Base-by-base conservation (phyloP, 64 coral and sea anemone species). In the Pocillopora verrucosa region DNA sequence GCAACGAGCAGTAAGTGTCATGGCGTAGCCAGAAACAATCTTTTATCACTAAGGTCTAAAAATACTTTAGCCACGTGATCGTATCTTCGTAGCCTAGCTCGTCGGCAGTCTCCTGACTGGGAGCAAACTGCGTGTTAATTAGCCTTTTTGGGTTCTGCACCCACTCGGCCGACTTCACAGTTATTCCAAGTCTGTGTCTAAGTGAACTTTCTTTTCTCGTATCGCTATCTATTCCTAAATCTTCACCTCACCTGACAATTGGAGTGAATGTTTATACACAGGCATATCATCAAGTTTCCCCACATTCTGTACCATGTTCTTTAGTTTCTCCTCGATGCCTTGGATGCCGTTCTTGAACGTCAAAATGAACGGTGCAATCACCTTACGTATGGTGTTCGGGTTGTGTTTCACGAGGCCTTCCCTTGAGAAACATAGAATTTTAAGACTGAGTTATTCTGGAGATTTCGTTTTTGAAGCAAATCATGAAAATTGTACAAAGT, bases 231-330 rank as follows among this genome's bases (percentile, higher is more conserved):
- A 10, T 10, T 11, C 7, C 4, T 62, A 36, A 7, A 67, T 67
- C 30, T 1, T n/a, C 16, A 12, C 67, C 83, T 72, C 87, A 86
- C 90, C 90, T 51, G 61, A n/a, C 36, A 92, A 73, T 17, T 92
- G 82, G 15, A 92, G 79, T 12, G 90, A 92, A 26, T 87, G 19
- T 57, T 80, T 87, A 76, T 92, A 92, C 6, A 87, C 84, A n/a
- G 90, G 90, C 90, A 92, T 92, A 30, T 92, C 90, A 59, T 87
- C 84, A n/a, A 92, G 82, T 87, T 58, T 87, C 22, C 75, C 90
- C 10, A 22, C 38, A 1, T 73, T 86, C 36, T 72, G 36, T 13
- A 92, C 82, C 25, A 65, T 74, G 56, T 78, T 87, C n/a, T 62
- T 87, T 11, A 92, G 6, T 36, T 34, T 87, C 1, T 80, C 73